phyloP scores from a whole-genome alignment of 2,797 vertebrate species.

The Alcedo atthis region DNA sequence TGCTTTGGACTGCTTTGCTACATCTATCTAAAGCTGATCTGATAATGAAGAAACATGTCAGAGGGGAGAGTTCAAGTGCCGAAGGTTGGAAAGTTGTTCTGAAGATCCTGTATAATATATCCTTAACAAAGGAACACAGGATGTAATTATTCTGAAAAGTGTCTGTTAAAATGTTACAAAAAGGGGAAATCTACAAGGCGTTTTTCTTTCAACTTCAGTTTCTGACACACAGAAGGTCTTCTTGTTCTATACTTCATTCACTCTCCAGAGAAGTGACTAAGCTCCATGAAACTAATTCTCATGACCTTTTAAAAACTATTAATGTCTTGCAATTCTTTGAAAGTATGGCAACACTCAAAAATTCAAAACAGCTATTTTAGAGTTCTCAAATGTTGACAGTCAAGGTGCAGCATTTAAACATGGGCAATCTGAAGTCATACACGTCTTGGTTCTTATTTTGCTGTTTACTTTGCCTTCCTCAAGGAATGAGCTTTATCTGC shows the following conservation, averaged over 20 bases:
- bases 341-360: not conserved
- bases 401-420: not conserved
- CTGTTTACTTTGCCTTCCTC: not conserved
- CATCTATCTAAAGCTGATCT: not conserved
- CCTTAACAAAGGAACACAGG: not conserved
- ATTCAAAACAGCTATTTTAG: not conserved
- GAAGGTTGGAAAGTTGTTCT: not conserved
- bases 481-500: not conserved
- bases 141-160: not conserved
- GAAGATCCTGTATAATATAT: not conserved
- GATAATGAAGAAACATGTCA: not conserved
- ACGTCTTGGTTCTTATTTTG: not conserved
- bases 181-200: not conserved
- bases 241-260: not conserved
- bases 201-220: not conserved
- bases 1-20: not conserved
- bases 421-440: not conserved
- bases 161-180: not conserved
- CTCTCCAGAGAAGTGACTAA: not conserved
- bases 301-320: not conserved
- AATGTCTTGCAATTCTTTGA: not conserved
- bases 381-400: not conserved
- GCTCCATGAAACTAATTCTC: not conserved
- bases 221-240: not conserved
- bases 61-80: not conserved